These are phyloP conservation scores for Colaptes auratus DNA, from an alignment of 2,113 vertebrate genomes.

Conservation along the genomic window DNA sequence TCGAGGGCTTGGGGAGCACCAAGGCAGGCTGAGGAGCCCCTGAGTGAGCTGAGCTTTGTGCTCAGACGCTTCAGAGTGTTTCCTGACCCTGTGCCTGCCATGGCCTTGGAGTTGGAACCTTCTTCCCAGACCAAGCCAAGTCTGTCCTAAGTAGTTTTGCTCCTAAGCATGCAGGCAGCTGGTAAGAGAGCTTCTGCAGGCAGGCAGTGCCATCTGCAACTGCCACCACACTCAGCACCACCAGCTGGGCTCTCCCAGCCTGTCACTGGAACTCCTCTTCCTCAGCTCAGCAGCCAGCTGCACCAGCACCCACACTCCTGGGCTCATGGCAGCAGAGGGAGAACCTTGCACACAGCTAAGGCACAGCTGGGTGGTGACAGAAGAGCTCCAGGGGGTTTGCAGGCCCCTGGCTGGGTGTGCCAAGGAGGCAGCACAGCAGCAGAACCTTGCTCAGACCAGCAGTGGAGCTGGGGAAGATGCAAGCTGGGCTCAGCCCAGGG, in stretches of 20 bases:
- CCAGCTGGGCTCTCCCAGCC: fast-evolving
- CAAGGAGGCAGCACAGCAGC: background rate
- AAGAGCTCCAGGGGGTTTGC: background rate
- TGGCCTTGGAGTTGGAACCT: fast-evolving
- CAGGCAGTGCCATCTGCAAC: background rate
- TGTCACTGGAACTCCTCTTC: background rate
- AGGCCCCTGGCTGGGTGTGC: background rate
- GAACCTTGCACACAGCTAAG: background rate
- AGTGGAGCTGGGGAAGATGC: background rate
- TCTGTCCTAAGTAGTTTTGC: background rate
- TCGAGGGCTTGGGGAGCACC: background rate
- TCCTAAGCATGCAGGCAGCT: background rate
- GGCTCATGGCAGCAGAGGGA: background rate
- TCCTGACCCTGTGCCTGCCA: background rate
- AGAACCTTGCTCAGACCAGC: background rate
- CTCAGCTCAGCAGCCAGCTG: background rate
- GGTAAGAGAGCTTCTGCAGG: background rate
- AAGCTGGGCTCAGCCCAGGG: background rate
- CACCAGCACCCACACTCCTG: background rate
- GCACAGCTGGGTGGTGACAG: background rate
- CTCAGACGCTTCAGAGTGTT: fast-evolving
- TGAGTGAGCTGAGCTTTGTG: too few species aligned
- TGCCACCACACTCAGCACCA: background rate
- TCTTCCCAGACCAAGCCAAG: background rate
- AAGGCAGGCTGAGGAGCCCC: background rate